Percentiles rank a stretch among this genome's conserved stretches.
Evolutionary conservation across 2,888 invertebrate species (phyloP).

Genomic region (Xylocampa areola): DNA sequence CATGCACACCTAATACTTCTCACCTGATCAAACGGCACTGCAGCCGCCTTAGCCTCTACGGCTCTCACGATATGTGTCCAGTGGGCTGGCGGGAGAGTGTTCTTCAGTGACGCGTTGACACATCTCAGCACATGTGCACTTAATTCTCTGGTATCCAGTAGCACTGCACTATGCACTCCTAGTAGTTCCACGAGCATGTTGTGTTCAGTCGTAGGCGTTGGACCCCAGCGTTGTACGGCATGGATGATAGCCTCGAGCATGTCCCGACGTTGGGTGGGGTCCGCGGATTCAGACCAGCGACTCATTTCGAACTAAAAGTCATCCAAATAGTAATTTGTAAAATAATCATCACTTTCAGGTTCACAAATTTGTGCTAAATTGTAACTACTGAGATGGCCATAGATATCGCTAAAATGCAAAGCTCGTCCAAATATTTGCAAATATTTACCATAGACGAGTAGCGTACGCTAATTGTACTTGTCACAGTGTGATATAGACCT

Average conservation of each 20-base stretch:
- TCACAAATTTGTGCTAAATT: too few relatives aligned
- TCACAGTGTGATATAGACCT: background rate
- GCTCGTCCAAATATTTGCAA: too few relatives aligned
- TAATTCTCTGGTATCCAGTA: slow-evolving; percentile 63
- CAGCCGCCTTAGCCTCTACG: slow-evolving; percentile 51
- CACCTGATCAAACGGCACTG: slow-evolving; percentile 73
- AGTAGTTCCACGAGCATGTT: slow-evolving; percentile 74
- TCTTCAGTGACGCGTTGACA: slow-evolving; percentile 54
- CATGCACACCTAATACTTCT: background rate
- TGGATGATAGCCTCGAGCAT: slow-evolving; percentile 65
- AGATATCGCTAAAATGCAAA: too few relatives aligned
- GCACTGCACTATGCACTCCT: slow-evolving; percentile 70
- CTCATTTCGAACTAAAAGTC: slow-evolving; percentile 53
- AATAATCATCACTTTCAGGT: too few relatives aligned
- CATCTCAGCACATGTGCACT: slow-evolving; percentile 56
- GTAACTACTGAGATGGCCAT: too few relatives aligned
- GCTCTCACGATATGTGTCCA: slow-evolving; percentile 65
- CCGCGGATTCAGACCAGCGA: slow-evolving; percentile 66
- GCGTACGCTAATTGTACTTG: too few relatives aligned
- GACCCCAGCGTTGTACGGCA: slow-evolving; percentile 66
- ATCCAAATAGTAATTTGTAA: background rate
- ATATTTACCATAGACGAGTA: too few relatives aligned
- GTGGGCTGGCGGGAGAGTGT: slow-evolving; percentile 62
- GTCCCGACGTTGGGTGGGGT: slow-evolving; percentile 58
- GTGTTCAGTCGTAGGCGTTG: slow-evolving; percentile 58